Conservation (phyloP, 2,797 vertebrate species). For the Arremon brunneinucha region DNA sequence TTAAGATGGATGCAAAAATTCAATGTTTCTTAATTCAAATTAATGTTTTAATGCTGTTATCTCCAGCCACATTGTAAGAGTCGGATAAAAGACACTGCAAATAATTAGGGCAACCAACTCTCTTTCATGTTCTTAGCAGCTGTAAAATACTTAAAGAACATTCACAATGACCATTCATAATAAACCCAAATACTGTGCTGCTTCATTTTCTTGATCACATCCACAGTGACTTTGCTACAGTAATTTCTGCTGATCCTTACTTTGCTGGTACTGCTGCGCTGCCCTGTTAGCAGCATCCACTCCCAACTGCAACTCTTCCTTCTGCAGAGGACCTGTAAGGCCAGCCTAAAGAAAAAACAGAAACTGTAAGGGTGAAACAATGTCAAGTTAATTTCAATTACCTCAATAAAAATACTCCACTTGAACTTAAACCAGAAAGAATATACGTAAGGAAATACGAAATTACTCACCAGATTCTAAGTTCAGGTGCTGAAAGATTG, state of each 20-base stretch:
- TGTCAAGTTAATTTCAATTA: background rate
- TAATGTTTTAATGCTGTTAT: background rate
- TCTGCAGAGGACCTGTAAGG: conserved; percentile 81
- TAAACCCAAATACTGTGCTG: background rate
- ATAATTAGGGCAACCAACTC: background rate
- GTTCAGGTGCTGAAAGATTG: background rate
- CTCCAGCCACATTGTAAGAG: background rate
- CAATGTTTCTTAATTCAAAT: background rate
- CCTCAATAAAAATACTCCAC: background rate
- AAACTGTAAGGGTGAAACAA: background rate
- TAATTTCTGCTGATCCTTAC: conserved; percentile 70
- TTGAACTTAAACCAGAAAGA: background rate
- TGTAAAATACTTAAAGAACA: background rate
- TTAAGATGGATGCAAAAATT: background rate
- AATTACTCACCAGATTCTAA: background rate
- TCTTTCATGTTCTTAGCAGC: background rate
- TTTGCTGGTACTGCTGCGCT: conserved; percentile 83
- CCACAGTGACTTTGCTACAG: background rate
- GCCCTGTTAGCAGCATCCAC: conserved; percentile 85
- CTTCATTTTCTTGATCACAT: background rate
- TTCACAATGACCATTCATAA: background rate
- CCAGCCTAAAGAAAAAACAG: conserved; percentile 69
- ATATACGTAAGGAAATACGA: background rate
- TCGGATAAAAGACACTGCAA: background rate
- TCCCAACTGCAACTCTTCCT: conserved; percentile 90